Evolutionary conservation across 2,113 vertebrate genomes (phyloP).

Genomic region (Oncorhynchus nerka): DNA sequence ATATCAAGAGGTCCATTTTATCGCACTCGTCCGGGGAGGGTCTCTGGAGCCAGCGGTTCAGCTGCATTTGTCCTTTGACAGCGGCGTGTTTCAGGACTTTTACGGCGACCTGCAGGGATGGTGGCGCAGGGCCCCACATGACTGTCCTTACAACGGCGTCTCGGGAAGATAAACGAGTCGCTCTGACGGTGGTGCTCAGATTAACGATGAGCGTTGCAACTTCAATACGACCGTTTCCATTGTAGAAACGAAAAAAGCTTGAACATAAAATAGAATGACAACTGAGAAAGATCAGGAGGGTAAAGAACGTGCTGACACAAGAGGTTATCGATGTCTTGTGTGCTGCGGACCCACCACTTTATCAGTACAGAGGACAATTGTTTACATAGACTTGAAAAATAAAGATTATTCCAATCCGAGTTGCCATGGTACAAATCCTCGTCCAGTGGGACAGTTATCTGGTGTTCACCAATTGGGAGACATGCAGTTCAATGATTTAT

Average conservation of each 20-base stretch:
- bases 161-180: background rate
- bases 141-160: conserved; percentile 19
- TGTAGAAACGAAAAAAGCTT: background rate
- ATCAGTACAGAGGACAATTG: background rate
- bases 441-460: conserved; percentile 48
- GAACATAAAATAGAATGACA: background rate
- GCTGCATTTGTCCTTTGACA: conserved; percentile 69
- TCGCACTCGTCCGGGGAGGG: conserved; percentile 72
- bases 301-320: background rate
- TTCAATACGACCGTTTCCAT: background rate
- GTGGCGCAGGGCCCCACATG: conserved; percentile 70
- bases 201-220: background rate
- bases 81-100: conserved; percentile 73
- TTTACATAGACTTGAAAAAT: background rate
- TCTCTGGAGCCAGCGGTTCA: conserved; percentile 78
- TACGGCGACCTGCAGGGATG: conserved; percentile 62
- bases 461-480: conserved; percentile 45
- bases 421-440: conserved; percentile 29
- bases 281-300: background rate
- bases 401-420: background rate
- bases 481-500: conserved; percentile 43
- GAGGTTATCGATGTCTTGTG: background rate
- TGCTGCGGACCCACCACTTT: background rate
- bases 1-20: conserved; percentile 74
- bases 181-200: background rate